Base-by-base conservation (phyloP, 2,797 vertebrate genomes). In the Pseudochaenichthys georgianus region DNA sequence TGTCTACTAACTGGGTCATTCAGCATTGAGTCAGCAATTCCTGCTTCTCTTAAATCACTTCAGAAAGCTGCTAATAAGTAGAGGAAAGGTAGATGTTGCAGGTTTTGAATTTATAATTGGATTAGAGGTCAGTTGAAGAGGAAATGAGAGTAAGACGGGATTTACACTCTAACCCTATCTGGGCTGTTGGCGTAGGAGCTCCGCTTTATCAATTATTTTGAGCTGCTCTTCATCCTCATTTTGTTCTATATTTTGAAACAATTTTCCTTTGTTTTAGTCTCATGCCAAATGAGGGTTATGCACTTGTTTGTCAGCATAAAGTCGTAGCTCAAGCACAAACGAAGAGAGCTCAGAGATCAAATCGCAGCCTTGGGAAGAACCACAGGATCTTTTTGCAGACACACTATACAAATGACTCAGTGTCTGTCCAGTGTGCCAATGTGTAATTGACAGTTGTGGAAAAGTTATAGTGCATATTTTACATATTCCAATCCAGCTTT, bases 131-230 rank as follows among this genome's bases (percentile, higher is more conserved):
- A 74, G 81, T 86, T 92, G 89, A 89, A 81, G 87, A 78, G 88
- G 90, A 93, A 96, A 94, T 81, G 82, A 91, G 92, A 92, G 88
- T 91, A 95, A 95, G 91, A 86, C 41, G 91, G 91, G 90, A 95
- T 96, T 95, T 94, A 83, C 93, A 95, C 91, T 92, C 88, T 94
- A 91, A 94, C 93, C 92, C 88, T 91, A 81, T 92, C 94, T 64
- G 55, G 62, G 61, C 77, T 54, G 46, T 79, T 78, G 70, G 62
- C 16, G 5, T 66, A 48, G 68, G 62, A 86, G 67, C 66, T 65
- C 34, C 12, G 57, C 62, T 80, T 68, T 65, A 52, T 68, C 66
- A 85, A 47, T 80, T 70, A 80, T 46, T 34, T 45, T 0, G 1
- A 66, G 19, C 51, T 50, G 15, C 64, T 59, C 48, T 19, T 75